Evolutionary conservation across 2,888 invertebrate species (phyloP).

Genomic region (Hyposoter dolosus): DNA sequence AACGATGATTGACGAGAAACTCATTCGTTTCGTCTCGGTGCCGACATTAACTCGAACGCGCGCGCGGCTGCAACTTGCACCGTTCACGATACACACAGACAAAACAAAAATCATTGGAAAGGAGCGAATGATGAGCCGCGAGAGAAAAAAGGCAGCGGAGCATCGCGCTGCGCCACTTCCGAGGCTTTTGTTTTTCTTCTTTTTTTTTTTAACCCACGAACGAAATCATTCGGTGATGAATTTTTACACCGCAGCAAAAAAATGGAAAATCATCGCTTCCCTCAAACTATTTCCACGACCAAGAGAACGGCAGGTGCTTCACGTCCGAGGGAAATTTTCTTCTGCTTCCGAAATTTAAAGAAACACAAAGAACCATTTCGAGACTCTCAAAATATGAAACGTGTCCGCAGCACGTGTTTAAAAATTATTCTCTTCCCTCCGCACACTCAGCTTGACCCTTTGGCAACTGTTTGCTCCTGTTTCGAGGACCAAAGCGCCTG

Average conservation of each 20-base stretch:
- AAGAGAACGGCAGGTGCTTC: constrained; percentile 62
- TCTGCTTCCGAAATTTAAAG: constrained; percentile 24
- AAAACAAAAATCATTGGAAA: constrained; percentile 34
- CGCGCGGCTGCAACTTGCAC: constrained; percentile 19
- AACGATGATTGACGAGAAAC: constrained; percentile 68
- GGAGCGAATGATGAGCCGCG: constrained; percentile 8
- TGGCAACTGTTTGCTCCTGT: constrained; percentile 9
- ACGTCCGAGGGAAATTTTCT: constrained; percentile 17
- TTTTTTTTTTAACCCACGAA: neutral
- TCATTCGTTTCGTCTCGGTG: constrained; percentile 59
- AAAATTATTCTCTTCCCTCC: constrained; percentile 60
- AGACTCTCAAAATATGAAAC: constrained; percentile 52
- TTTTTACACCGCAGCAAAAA: neutral
- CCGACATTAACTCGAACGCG: neutral
- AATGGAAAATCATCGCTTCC: constrained; percentile 27
- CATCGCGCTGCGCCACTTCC: neutral
- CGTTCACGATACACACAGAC: constrained; percentile 1
- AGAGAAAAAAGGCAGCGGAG: constrained; percentile 22
- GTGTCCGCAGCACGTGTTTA: constrained; percentile 60
- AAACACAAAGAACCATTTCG: constrained; percentile 25
- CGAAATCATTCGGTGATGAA: neutral
- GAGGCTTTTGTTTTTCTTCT: neutral
- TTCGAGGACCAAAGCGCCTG: constrained; percentile 61
- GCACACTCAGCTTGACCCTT: constrained; percentile 54
- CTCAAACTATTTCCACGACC: neutral